A percentile compares a stretch with the other conserved stretches of the same genome.
These are phyloP conservation scores for Arvicanthis niloticus DNA, from an alignment of 2,113 vertebrate species.

Conservation along the genomic window DNA sequence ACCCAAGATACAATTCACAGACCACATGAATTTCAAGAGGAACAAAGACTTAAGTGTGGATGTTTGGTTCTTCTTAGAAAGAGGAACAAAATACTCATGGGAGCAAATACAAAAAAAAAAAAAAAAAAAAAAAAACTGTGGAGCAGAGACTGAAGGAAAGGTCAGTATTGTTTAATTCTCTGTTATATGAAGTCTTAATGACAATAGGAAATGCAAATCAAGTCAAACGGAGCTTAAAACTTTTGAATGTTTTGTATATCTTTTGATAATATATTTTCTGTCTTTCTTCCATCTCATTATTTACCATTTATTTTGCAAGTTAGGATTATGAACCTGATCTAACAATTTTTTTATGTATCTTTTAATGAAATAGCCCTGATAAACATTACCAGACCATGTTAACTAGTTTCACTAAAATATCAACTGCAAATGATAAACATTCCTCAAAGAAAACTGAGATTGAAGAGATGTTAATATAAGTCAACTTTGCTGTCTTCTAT, in stretches of 20 bases:
- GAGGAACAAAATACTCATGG: no score
- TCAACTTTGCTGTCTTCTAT: not conserved
- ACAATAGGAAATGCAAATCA: not conserved
- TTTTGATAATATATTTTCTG: not conserved
- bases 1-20: no score
- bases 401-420: not conserved
- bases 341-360: not conserved
- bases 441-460: not conserved
- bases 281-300: not conserved
- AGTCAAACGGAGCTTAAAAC: not conserved
- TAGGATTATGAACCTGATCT: not conserved
- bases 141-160: no score
- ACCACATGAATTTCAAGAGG: no score
- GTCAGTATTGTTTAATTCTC: slow-evolving; percentile 1
- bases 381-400: not conserved
- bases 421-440: not conserved
- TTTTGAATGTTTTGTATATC: not conserved
- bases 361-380: not conserved
- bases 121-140: no score
- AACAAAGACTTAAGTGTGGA: no score
- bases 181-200: not conserved
- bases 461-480: not conserved
- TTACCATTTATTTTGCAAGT: not conserved
- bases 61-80: no score
- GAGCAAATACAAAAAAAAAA: no score